These are phyloP conservation scores for Oscheius sp. DNA, from an alignment of 2,888 invertebrate genomes.

Conservation along the genomic window DNA sequence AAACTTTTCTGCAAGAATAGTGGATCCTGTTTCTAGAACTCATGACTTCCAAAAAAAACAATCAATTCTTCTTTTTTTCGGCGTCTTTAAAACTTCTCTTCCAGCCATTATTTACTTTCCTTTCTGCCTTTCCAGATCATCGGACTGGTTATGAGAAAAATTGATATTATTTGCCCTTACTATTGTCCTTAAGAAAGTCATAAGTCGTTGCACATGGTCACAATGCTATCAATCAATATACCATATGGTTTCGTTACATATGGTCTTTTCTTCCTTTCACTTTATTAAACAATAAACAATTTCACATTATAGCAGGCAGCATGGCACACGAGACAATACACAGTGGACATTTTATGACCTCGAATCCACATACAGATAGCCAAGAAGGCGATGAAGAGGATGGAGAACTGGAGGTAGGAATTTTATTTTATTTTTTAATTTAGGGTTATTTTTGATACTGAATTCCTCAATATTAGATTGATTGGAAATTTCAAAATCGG, in stretches of 20 bases:
- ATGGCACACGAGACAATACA: constrained; percentile 66
- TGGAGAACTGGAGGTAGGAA: constrained; percentile 55
- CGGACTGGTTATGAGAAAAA: not conserved
- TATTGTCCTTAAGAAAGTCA: not conserved
- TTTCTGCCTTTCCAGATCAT: not conserved
- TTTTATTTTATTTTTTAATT: not conserved
- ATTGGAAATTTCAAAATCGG: no score
- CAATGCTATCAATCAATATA: no score
- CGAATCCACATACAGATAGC: constrained; percentile 67
- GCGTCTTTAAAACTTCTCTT: no score
- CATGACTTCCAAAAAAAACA: no score
- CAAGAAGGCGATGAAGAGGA: constrained; percentile 63
- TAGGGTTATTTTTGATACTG: not conserved
- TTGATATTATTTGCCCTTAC: not conserved
- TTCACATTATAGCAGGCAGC: not conserved
- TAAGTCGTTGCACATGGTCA: no score
- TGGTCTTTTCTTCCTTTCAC: not conserved
- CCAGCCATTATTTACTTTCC: no score
- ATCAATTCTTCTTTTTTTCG: no score
- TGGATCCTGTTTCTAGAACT: no score
- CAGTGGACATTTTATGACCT: constrained; percentile 70
- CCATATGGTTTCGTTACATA: no score
- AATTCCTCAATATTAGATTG: no score
- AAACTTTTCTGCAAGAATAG: no score
- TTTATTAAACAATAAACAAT: not conserved